Evolutionary conservation across 2,888 invertebrate species (phyloP).

Genomic region (Rhopalosiphum nymphaeae): DNA sequence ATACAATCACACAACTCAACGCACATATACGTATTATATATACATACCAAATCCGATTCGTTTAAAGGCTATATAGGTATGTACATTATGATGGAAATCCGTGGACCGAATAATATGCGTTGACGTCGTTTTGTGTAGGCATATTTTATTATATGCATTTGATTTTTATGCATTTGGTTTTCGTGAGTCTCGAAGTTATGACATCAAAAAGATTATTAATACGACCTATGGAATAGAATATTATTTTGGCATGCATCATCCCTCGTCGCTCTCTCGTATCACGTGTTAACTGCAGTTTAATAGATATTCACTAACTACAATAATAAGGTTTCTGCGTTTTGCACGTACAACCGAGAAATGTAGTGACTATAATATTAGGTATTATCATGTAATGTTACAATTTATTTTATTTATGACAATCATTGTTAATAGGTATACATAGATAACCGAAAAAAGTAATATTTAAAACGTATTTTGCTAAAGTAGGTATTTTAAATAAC

Average conservation of each 20-base stretch:
- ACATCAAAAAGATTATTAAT: neutral
- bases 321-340: neutral
- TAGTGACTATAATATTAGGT: neutral
- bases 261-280: neutral
- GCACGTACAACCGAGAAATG: neutral
- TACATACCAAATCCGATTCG: constrained; percentile 11
- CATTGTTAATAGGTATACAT: no score
- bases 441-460: no score
- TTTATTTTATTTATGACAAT: no score
- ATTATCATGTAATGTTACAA: no score
- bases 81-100: neutral
- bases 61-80: neutral
- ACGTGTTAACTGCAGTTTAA: neutral
- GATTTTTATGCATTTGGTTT: neutral
- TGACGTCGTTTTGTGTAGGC: neutral
- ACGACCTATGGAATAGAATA: no score
- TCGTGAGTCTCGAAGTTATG: neutral
- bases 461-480: no score
- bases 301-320: neutral
- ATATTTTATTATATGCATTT: neutral
- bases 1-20: constrained; percentile 5
- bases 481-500: no score
- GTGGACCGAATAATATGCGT: neutral
- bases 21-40: neutral
- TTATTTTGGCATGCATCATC: neutral